A percentile compares a stretch with the other conserved stretches of the same genome.
Conservation (phyloP, 2,797 vertebrate genomes). For the Sebastes itinus region DNA sequence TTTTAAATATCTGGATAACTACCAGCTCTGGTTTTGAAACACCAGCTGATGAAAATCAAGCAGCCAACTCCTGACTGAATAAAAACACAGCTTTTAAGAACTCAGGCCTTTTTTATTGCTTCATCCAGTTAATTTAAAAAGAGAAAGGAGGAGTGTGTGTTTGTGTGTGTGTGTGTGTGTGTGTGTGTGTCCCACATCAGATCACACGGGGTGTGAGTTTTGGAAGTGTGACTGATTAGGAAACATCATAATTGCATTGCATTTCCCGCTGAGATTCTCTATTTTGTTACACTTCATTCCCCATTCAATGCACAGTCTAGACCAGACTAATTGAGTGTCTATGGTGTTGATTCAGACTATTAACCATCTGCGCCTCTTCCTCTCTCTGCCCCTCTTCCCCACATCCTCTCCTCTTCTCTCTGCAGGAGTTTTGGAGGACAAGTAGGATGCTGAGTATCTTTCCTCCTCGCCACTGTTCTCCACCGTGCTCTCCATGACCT, state of each 20-base stretch:
- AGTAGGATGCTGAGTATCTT: conserved; percentile 82
- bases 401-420: conserved; percentile 9
- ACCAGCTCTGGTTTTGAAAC: background rate
- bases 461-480: conserved; percentile 67
- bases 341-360: conserved; percentile 50
- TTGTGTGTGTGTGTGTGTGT: no score
- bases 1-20: background rate
- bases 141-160: no score
- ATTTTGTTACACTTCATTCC: conserved; percentile 52
- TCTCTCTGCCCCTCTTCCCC: background rate
- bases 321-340: conserved; percentile 56
- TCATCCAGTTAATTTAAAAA: no score
- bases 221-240: conserved; percentile 27
- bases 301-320: conserved; percentile 48
- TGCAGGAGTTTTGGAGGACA: conserved; percentile 69
- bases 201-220: background rate
- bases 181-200: background rate
- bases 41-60: background rate
- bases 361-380: conserved; percentile 62
- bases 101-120: background rate
- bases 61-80: background rate
- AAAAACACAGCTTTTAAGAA: background rate
- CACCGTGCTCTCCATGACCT: conserved; percentile 81
- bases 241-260: conserved; percentile 40
- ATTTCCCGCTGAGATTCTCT: conserved; percentile 43